Conservation (phyloP, 2,797 vertebrate species). For the Pyrrhura leucotis region DNA sequence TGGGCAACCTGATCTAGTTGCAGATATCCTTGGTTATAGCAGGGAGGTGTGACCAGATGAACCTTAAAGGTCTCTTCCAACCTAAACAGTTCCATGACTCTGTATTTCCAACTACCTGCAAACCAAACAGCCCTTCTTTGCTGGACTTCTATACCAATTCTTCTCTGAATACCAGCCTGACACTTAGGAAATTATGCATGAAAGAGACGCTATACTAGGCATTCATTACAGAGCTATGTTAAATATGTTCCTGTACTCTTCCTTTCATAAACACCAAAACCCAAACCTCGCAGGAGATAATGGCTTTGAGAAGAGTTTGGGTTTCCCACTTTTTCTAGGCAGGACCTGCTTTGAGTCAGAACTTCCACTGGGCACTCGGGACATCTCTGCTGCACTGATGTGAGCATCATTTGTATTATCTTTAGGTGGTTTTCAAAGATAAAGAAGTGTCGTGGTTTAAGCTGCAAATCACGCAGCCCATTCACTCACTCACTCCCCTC, state of each 20-base stretch:
- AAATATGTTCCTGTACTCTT: neutral
- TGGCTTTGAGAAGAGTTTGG: neutral
- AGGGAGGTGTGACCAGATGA: neutral
- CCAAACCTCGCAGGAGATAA: neutral
- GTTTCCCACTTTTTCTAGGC: neutral
- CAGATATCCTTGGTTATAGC: neutral
- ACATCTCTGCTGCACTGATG: neutral
- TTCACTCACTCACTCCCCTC: no score
- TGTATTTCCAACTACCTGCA: neutral
- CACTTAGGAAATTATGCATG: neutral
- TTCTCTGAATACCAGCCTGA: neutral
- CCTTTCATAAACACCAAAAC: neutral
- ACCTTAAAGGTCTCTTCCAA: neutral
- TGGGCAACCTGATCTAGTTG: neutral
- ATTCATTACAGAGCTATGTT: neutral
- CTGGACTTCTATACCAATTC: neutral
- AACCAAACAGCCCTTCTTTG: neutral
- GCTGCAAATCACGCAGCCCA: no score
- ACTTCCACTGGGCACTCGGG: neutral
- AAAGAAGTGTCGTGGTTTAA: neutral
- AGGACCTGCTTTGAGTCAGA: neutral
- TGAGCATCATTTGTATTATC: neutral
- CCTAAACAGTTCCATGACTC: neutral
- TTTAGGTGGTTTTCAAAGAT: neutral
- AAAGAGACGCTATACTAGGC: neutral